phyloP scores from a whole-genome alignment of 2,888 invertebrate species.

The Crepidodera aurea region DNA sequence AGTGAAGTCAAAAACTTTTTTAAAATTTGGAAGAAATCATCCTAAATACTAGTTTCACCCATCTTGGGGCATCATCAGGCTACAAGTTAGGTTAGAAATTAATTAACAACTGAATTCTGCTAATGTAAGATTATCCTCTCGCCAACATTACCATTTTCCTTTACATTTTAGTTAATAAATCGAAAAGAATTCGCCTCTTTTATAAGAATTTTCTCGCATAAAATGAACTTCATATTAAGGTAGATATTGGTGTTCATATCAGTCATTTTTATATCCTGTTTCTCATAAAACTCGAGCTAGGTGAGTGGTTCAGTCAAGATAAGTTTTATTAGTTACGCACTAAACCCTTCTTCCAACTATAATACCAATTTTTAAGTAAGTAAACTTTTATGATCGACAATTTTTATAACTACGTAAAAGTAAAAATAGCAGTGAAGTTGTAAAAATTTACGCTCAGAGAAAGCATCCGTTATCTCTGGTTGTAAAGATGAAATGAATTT shows the following conservation, averaged over 20 bases:
- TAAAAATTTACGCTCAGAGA: constrained; percentile 1
- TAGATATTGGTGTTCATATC: background rate
- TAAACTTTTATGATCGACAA: background rate
- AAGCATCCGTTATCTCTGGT: constrained; percentile 2
- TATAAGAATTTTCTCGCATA: background rate
- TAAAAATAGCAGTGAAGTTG: background rate
- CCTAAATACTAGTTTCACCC: too few species aligned
- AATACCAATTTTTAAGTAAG: too few species aligned
- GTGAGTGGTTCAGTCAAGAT: background rate
- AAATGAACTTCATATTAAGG: too few species aligned
- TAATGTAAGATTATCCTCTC: too few species aligned
- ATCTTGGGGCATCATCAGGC: too few species aligned
- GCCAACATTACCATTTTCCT: too few species aligned
- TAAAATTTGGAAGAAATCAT: too few species aligned
- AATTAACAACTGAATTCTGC: too few species aligned
- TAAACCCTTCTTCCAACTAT: background rate
- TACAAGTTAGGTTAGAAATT: too few species aligned
- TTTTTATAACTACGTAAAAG: constrained; percentile 1
- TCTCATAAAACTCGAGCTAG: background rate
- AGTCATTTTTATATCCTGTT: background rate
- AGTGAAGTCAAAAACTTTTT: too few species aligned
- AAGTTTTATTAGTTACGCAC: constrained; percentile 3
- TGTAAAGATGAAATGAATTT: constrained; percentile 5
- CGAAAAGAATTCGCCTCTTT: too few species aligned
- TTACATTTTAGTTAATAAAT: too few species aligned